Percentiles rank a stretch among this genome's conserved stretches.
Conservation (phyloP, 2,888 invertebrate species). For the Xestia sexstrigata region DNA sequence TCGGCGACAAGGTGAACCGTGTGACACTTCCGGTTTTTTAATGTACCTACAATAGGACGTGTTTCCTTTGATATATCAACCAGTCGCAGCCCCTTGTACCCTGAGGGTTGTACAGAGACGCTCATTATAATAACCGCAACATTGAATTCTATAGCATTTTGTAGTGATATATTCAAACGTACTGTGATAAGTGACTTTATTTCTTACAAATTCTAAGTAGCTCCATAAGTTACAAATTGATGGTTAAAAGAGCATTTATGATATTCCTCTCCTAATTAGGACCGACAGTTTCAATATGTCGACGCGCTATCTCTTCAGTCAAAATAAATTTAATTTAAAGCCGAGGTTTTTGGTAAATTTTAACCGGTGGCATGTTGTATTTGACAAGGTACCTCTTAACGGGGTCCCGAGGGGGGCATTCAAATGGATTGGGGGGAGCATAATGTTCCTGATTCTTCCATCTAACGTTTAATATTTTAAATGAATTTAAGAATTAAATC, state of each 20-base stretch:
- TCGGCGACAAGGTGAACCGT: conserved; percentile 36
- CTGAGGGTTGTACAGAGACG: conserved; percentile 18
- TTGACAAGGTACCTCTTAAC: conserved; percentile 75
- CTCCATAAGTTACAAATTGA: conserved; percentile 2
- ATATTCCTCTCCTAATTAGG: conserved; percentile 6
- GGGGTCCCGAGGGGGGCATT: conserved; percentile 60
- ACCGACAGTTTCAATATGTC: conserved; percentile 35
- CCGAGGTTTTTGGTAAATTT: conserved; percentile 59
- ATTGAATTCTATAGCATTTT: conserved; percentile 18
- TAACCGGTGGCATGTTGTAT: conserved; percentile 65
- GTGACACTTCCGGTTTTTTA: conserved; percentile 40
- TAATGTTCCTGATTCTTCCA: conserved; percentile 62
- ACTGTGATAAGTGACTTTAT: neutral
- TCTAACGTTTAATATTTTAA: conserved; percentile 63
- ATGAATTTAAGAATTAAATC: conserved; percentile 51
- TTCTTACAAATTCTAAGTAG: neutral
- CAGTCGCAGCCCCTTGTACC: conserved; percentile 18
- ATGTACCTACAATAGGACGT: conserved; percentile 30
- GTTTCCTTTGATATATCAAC: conserved; percentile 34
- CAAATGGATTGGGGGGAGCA: conserved; percentile 62
- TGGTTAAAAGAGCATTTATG: neutral
- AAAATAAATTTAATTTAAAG: conserved; percentile 61
- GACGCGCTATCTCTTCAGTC: conserved; percentile 39
- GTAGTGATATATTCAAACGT: neutral
- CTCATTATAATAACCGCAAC: conserved; percentile 14